Conservation (phyloP, 2,113 vertebrate genomes). For the Uropsilus gracilis region DNA sequence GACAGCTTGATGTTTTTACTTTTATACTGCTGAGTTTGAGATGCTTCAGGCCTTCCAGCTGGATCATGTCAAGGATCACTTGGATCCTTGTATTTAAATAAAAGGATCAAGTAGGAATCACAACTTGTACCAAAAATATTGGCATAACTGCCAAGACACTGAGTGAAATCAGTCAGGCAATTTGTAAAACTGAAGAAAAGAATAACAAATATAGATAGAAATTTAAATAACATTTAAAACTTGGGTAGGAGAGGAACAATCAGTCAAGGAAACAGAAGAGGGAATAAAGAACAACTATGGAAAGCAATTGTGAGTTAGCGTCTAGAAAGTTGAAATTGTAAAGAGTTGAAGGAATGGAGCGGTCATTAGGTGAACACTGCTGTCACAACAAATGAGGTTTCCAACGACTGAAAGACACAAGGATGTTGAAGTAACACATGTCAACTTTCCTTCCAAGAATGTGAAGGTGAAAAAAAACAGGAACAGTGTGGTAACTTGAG, state of each 20-base stretch:
- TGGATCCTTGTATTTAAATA: not conserved
- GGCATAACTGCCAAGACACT: not conserved
- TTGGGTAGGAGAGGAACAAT: not conserved
- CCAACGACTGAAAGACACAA: not conserved
- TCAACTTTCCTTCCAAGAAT: not conserved
- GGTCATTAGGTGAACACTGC: rapidly evolving
- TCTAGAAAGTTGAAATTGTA: not conserved
- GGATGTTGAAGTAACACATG: not conserved
- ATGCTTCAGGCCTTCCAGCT: not conserved
- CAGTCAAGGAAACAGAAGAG: not conserved
- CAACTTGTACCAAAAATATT: not conserved
- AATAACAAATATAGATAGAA: not conserved
- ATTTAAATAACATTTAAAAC: not conserved
- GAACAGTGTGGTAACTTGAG: not conserved
- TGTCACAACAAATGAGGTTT: not conserved
- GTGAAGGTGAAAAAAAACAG: not conserved
- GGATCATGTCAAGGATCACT: not conserved
- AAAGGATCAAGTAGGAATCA: not conserved
- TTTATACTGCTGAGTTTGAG: not conserved
- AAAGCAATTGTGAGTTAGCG: not conserved
- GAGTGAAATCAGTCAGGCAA: not conserved
- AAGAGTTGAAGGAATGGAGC: not conserved
- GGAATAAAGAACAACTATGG: not conserved
- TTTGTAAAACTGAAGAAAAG: not conserved
- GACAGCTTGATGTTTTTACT: not conserved